Percentiles rank a stretch among this genome's conserved stretches.
Evolutionary conservation across 2,113 vertebrate genomes (phyloP).

Genomic region (Oncorhynchus gorbuscha): DNA sequence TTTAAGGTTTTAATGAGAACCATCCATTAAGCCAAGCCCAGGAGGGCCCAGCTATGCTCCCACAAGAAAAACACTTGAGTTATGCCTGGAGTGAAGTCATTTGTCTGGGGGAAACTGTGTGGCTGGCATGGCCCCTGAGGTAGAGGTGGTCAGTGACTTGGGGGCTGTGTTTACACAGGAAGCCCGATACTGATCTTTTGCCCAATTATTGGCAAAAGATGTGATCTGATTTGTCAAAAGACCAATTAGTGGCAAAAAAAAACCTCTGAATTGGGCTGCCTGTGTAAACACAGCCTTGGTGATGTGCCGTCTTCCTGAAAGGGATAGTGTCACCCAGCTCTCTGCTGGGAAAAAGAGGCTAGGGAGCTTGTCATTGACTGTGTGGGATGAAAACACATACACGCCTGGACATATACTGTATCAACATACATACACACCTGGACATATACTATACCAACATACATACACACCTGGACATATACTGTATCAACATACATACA

Average conservation of each 20-base stretch:
- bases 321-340: not conserved
- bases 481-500: too few species aligned
- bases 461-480: too few species aligned
- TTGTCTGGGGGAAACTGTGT: not conserved
- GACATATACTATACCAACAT: too few species aligned
- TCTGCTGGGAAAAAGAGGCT: not conserved
- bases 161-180: too few species aligned
- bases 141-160: not conserved
- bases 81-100: not conserved
- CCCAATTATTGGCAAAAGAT: not conserved
- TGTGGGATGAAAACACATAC: too few species aligned
- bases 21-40: not conserved
- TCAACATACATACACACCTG: too few species aligned
- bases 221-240: too few species aligned
- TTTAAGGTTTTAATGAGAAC: not conserved
- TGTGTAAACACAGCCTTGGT: not conserved
- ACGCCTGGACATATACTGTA: too few species aligned
- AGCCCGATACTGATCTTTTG: too few species aligned
- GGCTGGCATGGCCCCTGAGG: not conserved
- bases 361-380: too few species aligned
- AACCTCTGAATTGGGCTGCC: not conserved
- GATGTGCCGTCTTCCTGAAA: not conserved
- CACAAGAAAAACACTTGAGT: not conserved
- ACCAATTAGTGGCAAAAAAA: too few species aligned
- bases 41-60: not conserved